Evolutionary conservation across 2,113 vertebrate genomes (phyloP).

Genomic region (Phrynosoma blainvillii): DNA sequence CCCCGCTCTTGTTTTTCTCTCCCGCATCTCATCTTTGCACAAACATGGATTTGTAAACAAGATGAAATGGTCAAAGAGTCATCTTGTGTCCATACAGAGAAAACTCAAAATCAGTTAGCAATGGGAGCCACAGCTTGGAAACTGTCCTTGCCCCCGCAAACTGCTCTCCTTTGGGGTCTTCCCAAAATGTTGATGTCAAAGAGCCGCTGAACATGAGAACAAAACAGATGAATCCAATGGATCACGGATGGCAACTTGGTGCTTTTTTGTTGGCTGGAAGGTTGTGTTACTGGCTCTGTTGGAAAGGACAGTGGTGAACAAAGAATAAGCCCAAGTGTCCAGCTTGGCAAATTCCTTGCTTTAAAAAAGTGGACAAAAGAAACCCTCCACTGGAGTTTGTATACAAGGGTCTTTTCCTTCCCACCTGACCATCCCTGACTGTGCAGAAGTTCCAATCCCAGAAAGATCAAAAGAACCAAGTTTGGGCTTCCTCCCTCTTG

Average conservation of each 20-base stretch:
- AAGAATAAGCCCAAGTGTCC: constrained; percentile 64
- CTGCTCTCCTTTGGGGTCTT: constrained; percentile 57
- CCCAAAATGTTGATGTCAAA: constrained; percentile 43
- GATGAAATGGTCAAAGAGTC: constrained; percentile 68
- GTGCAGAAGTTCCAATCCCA: not conserved
- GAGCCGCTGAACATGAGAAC: constrained; percentile 28
- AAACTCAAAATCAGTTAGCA: constrained; percentile 25
- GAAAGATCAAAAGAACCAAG: constrained; percentile 19
- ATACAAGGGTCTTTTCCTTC: not conserved
- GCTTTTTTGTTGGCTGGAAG: not conserved
- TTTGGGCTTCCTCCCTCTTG: not conserved
- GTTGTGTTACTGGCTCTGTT: constrained; percentile 27
- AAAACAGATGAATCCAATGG: constrained; percentile 31
- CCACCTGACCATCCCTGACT: constrained; percentile 30
- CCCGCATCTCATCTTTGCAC: constrained; percentile 41
- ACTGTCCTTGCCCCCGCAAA: constrained; percentile 53
- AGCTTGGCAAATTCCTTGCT: constrained; percentile 53
- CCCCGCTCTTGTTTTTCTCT: constrained; percentile 15
- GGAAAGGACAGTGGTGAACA: constrained; percentile 27
- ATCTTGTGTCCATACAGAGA: constrained; percentile 59
- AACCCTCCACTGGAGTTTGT: not conserved
- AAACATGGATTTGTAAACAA: constrained; percentile 73
- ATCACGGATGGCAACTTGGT: not conserved
- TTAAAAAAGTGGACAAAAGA: constrained; percentile 15
- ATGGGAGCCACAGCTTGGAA: constrained; percentile 65